Base-by-base conservation (phyloP, 1,140 invertebrate genomes). In the Goniozus legneri region DNA sequence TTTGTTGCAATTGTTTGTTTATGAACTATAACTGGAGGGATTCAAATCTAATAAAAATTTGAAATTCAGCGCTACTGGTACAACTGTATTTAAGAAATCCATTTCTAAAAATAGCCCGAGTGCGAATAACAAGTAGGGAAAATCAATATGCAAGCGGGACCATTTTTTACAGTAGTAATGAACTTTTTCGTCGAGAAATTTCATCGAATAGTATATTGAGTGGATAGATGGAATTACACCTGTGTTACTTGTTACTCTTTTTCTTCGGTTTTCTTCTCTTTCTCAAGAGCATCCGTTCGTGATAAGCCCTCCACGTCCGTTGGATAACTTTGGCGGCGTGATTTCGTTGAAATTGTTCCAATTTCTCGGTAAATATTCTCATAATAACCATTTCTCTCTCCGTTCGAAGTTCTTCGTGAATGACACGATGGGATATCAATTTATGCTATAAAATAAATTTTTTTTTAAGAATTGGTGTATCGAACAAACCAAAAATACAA, bases 301-400 rank as follows among this genome's bases (percentile, higher is more conserved):
- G 47, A 54, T 66, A 64, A 13, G 37, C 50, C 42, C 64, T 63
- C 71, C 71, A 73, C 8, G 52, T 60, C 35, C 35, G 58, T 40
- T 73, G 71, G 47, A 73, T 71, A 10, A 67, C 60, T 27, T 50
- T 64, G 6, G 66, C 66, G 0, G 71, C 69, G 1, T 56, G 61
- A 52, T 70, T 64, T 44, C 42, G 57, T 44, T 59, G 48, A 34
- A 71, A 68, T 24, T 54, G 38, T 12, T 65, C 54, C n/a, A 73
- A 3, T 16, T 45, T 42, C 22, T 51, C 47, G 4, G 58, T 51
- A 39, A 69, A 70, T 8, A 41, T 48, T 42, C 50, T 38, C 30
- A 54, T 50, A 7, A 58, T 49, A 1, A 50, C 52, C 8, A 52
- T 7, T 42, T 73, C 61, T 4, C 47, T 54, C 52, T 73, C 66